Percentiles rank a stretch among this genome's conserved stretches.
These are phyloP conservation scores for Penelope pileata DNA, from an alignment of 2,113 vertebrate species.

Conservation along the genomic window DNA sequence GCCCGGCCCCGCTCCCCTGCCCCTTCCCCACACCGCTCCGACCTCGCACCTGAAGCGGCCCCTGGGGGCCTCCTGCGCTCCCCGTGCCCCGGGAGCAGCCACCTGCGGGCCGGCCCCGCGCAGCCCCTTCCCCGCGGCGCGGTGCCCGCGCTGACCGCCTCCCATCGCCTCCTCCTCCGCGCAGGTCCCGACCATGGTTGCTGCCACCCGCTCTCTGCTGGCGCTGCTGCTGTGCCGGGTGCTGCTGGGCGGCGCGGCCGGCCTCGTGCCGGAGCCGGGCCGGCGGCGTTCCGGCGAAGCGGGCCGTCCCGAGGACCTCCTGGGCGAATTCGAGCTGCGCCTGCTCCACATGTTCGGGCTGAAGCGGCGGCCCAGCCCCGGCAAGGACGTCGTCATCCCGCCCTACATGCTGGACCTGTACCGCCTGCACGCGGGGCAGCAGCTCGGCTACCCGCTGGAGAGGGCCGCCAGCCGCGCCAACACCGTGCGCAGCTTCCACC, in stretches of 20 bases:
- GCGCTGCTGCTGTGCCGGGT: slow-evolving; percentile 96
- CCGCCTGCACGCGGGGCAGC: slow-evolving; percentile 90
- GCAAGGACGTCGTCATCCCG: slow-evolving; percentile 91
- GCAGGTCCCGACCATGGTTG: slow-evolving; percentile 96
- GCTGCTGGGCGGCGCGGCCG: slow-evolving; percentile 90
- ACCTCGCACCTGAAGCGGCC: slow-evolving; percentile 19
- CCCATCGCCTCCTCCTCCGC: slow-evolving; percentile 54
- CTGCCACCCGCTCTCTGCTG: slow-evolving; percentile 92
- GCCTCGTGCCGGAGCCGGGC: slow-evolving; percentile 92
- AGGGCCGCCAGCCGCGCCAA: slow-evolving; percentile 92
- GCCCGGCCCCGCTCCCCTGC: not conserved
- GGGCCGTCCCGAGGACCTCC: slow-evolving; percentile 84
- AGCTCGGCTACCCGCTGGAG: slow-evolving; percentile 85
- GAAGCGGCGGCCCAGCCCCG: slow-evolving; percentile 90
- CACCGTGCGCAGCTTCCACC: slow-evolving; percentile 97
- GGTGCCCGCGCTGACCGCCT: not conserved
- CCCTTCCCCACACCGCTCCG: not conserved
- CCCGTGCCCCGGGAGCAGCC: not conserved
- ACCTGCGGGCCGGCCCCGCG: not conserved
- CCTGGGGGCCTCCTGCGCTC: not conserved
- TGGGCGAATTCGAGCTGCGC: slow-evolving; percentile 92
- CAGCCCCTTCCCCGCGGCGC: not conserved
- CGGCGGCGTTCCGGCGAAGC: slow-evolving; percentile 88
- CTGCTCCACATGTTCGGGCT: slow-evolving; percentile 96
- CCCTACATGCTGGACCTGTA: slow-evolving; percentile 97